These are phyloP conservation scores for Mayetiola destructor DNA, from an alignment of 2,888 invertebrate genomes.

Conservation along the genomic window DNA sequence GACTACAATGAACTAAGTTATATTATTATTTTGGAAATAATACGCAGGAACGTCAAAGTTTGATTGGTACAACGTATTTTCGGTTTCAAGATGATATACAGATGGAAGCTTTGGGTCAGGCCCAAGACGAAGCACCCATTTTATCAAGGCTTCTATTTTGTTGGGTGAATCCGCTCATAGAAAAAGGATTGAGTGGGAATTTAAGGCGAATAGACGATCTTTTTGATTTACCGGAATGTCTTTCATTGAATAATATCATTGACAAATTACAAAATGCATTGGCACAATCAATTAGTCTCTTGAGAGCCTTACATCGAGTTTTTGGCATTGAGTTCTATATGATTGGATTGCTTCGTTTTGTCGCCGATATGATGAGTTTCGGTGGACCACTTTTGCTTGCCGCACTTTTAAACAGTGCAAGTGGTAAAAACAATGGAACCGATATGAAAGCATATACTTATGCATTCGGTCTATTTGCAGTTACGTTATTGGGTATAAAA, in stretches of 20 bases:
- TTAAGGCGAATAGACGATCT: conserved; percentile 64
- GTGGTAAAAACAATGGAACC: conserved; percentile 57
- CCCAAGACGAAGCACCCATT: conserved; percentile 59
- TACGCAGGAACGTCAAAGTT: conserved; percentile 45
- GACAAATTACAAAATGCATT: conserved; percentile 31
- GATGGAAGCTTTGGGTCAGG: conserved; percentile 60
- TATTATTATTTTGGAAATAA: conserved; percentile 19
- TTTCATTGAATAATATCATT: conserved; percentile 29
- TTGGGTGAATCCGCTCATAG: conserved; percentile 66
- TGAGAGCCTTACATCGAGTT: conserved; percentile 55
- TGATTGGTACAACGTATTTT: conserved; percentile 43
- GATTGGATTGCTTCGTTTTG: conserved; percentile 67
- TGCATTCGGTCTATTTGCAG: conserved; percentile 48
- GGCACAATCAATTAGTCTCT: conserved; percentile 37
- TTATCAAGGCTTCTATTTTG: conserved; percentile 64
- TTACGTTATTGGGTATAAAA: conserved; percentile 49
- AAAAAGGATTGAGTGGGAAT: conserved; percentile 60
- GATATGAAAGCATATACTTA: conserved; percentile 48
- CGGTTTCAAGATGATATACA: conserved; percentile 52
- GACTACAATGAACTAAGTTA: neutral
- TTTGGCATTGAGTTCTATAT: conserved; percentile 73
- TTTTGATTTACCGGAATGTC: conserved; percentile 52
- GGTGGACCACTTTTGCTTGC: conserved; percentile 80
- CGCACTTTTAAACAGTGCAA: conserved; percentile 45
- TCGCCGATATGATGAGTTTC: conserved; percentile 72